Evolutionary conservation across 1,140 invertebrate genomes (phyloP).

Genomic region (Rhopalosiphum maidis): DNA sequence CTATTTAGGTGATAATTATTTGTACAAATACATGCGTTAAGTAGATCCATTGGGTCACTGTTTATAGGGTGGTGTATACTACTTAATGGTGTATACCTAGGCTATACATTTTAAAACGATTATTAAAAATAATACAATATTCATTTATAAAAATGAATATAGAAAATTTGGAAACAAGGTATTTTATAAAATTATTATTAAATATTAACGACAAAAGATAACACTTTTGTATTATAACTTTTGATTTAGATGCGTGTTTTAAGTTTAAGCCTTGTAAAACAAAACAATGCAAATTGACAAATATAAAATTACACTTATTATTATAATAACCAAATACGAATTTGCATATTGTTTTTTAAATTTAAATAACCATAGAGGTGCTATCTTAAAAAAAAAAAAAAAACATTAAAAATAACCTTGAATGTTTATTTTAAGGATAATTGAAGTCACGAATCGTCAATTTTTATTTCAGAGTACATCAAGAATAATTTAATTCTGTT

Average conservation of each 20-base stretch:
- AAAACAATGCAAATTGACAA: not conserved
- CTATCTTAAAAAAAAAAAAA: not conserved
- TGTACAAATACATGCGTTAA: not conserved
- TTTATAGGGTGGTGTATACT: not conserved
- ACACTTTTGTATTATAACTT: not conserved
- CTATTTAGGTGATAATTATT: not conserved
- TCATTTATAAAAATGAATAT: no score
- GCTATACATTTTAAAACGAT: not conserved
- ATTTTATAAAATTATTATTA: not conserved
- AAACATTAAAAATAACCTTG: constrained; percentile 14
- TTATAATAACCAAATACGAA: not conserved
- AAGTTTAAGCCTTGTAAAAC: not conserved
- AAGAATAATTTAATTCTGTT: not conserved
- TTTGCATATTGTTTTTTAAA: not conserved
- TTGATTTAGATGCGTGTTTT: not conserved
- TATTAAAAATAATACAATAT: not conserved
- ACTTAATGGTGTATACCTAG: no score
- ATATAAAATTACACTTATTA: not conserved
- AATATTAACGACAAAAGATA: not conserved
- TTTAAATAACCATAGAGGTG: not conserved
- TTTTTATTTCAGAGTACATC: not conserved
- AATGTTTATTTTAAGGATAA: constrained; percentile 3
- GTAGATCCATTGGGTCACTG: not conserved
- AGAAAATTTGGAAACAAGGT: not conserved
- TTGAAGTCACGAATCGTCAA: not conserved